Evolutionary conservation across 2,888 invertebrate genomes (phyloP), one percentile per base, ranked within the genome.

Genomic region (Argyresthia goedartella): DNA sequence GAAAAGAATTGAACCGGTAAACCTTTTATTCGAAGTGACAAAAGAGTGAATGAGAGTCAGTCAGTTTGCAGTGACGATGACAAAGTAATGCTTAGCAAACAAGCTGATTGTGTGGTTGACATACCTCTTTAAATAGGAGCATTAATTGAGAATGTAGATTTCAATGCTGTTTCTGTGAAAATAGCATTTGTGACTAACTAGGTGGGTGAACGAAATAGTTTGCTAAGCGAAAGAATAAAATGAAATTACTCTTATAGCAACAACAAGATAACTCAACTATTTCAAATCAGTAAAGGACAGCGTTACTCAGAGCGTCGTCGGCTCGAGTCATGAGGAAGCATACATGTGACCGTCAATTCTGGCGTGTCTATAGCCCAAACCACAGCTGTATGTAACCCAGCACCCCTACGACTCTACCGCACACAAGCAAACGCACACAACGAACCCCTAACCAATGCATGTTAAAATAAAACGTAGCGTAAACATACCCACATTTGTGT

Each of bases 301-400:
- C n/a, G 14, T 49, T 13, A 11, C 60, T 65, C 61, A 66, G 66
- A 65, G 61, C 64, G 61, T 76, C 76, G 81, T 76, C 76, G 81
- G 77, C 25, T 77, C 85, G 82, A 80, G 81, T 8, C 25, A 25
- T 25, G 39, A 80, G 81, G 82, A 82, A 81, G 82, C 79, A 82
- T 85, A 84, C 76, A 85, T 82, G 81, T 80, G 76, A 76, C 64
- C 77, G 76, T 69, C 81, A 71, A 80, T 76, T 74, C 69, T 11
- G 13, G 45, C 16, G 41, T 61, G 62, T 60, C 67, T 67, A 67
- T 71, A 72, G 69, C 72, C 70, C 67, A 81, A 74, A 76, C 77
- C 84, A 76, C 85, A 86, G 84, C 85, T 85, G 85, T 86, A 80
- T 85, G 85, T 86, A 80, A 76, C 76, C 74, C 57, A 64, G 73